Conservation (phyloP, 1,140 invertebrate genomes). For the Habropoda laboriosa region DNA sequence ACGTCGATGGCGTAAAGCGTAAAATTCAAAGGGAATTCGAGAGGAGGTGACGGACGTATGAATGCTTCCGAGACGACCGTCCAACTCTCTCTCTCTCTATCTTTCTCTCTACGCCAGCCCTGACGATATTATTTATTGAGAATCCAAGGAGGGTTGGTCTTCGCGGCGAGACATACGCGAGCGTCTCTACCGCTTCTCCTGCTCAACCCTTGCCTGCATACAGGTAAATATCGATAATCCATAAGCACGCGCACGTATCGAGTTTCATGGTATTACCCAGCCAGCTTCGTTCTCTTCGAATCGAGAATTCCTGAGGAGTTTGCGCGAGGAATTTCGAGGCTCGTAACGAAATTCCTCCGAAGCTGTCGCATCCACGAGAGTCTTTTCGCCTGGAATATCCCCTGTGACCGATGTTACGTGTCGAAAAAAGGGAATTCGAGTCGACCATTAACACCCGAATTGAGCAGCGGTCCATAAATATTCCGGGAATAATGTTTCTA, state of each 20-base stretch:
- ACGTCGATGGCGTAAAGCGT: slow-evolving; percentile 67
- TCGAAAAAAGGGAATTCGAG: not conserved
- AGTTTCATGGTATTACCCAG: slow-evolving; percentile 36
- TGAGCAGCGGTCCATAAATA: no score
- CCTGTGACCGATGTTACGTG: not conserved
- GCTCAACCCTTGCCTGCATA: no score
- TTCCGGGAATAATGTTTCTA: no score
- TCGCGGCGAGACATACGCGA: not conserved
- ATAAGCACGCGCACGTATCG: slow-evolving; percentile 44
- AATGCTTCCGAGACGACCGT: slow-evolving; percentile 72
- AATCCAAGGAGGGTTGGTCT: slow-evolving; percentile 39
- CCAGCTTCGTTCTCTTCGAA: not conserved
- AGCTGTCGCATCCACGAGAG: slow-evolving; percentile 15
- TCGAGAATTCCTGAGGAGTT: slow-evolving; percentile 35
- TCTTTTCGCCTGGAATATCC: not conserved
- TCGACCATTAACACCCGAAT: no score
- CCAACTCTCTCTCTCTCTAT: not conserved
- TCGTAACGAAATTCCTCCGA: slow-evolving; percentile 7
- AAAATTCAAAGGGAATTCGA: slow-evolving; percentile 78
- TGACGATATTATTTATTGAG: slow-evolving; percentile 73
- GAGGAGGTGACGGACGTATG: slow-evolving; percentile 64
- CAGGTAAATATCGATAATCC: slow-evolving; percentile 53
- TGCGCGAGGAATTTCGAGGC: slow-evolving; percentile 27
- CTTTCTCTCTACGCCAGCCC: slow-evolving; percentile 33
- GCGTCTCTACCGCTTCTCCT: not conserved